Conservation (phyloP, 2,113 vertebrate genomes). For the Macaca mulatta region DNA sequence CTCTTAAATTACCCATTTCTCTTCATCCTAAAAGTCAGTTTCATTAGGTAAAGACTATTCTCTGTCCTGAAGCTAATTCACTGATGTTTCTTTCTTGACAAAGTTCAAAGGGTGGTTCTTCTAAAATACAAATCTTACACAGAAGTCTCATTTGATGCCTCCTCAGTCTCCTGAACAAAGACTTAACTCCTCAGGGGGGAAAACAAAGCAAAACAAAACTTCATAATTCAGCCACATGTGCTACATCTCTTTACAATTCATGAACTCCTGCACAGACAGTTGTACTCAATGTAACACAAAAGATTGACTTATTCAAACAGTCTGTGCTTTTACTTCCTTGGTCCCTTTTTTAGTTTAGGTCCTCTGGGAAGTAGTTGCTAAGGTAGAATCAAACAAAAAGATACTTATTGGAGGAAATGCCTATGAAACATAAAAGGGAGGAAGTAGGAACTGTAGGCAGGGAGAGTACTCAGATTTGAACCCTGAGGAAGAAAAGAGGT, state of each 20-base stretch:
- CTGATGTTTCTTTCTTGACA: background rate
- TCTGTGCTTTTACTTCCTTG: background rate
- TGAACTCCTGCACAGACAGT: background rate
- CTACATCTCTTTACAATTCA: background rate
- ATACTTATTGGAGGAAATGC: background rate
- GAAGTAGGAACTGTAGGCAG: background rate
- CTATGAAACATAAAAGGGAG: background rate
- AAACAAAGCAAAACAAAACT: background rate
- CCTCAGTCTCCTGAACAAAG: background rate
- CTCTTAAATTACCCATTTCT: background rate
- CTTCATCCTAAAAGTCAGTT: background rate
- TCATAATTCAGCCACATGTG: background rate
- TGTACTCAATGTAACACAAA: background rate
- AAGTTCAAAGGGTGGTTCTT: background rate
- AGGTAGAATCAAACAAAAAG: background rate
- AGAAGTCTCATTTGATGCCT: background rate
- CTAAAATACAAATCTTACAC: background rate
- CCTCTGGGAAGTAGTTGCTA: background rate
- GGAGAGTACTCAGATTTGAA: background rate
- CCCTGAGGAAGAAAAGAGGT: background rate
- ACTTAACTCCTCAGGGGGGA: background rate
- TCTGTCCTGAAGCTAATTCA: background rate
- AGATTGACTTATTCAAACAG: background rate
- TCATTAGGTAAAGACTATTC: background rate
- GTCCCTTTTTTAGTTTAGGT: background rate